phyloP scores from a whole-genome alignment of 2,888 invertebrate species.

The Papilio gigon region DNA sequence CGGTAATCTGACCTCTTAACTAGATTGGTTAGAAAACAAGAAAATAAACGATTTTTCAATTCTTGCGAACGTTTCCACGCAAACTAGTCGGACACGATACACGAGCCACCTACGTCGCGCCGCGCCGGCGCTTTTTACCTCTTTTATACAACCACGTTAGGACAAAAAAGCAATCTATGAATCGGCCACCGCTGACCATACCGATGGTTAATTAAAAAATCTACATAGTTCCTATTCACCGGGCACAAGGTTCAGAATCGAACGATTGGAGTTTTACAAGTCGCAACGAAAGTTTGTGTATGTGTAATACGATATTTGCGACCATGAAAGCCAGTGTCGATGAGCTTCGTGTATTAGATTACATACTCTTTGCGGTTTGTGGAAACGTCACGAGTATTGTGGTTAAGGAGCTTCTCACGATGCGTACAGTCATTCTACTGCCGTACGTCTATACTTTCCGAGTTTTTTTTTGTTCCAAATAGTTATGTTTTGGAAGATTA shows the following conservation, averaged over 20 bases:
- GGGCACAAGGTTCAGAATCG: conserved; percentile 51
- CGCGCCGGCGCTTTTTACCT: conserved; percentile 55
- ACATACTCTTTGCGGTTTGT: conserved; percentile 78
- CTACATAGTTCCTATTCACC: conserved; percentile 40
- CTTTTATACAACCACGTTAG: conserved; percentile 68
- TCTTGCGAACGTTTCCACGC: conserved; percentile 59
- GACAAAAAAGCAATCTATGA: conserved; percentile 79
- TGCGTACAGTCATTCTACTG: conserved; percentile 54
- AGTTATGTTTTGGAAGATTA: neutral
- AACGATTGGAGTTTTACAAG: conserved; percentile 46
- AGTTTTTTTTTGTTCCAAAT: conserved; percentile 53
- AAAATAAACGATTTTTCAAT: conserved; percentile 57
- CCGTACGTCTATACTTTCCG: conserved; percentile 57
- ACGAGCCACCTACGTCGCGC: conserved; percentile 67
- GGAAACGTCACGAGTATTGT: conserved; percentile 77
- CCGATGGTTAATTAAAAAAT: conserved; percentile 45
- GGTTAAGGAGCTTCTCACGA: conserved; percentile 77
- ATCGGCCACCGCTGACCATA: conserved; percentile 63
- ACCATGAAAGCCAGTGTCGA: conserved; percentile 79
- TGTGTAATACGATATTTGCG: conserved; percentile 77
- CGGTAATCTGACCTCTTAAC: conserved; percentile 47
- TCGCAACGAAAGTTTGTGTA: conserved; percentile 45
- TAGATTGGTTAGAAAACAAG: conserved; percentile 52
- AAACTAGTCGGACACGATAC: conserved; percentile 61
- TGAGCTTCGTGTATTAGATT: conserved; percentile 81